Base-by-base conservation (phyloP, 2,888 invertebrate genomes). In the Athripsodes cinereus region DNA sequence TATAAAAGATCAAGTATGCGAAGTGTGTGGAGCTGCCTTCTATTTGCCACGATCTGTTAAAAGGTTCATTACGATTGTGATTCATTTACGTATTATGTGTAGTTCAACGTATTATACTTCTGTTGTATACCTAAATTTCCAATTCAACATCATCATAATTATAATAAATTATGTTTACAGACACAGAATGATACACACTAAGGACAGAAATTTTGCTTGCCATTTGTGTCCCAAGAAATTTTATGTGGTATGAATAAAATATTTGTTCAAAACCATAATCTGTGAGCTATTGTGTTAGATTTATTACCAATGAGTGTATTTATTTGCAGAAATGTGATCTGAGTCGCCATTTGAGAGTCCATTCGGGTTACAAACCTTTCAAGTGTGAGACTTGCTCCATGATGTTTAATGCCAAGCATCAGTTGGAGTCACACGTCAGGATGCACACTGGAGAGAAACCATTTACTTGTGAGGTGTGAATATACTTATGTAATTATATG, bases 151-250 rank as follows among this genome's bases (percentile, higher is more conserved):
- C n/a, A n/a, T n/a, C n/a, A n/a, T n/a, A n/a, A n/a, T n/a, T n/a
- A n/a, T n/a, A n/a, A n/a, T n/a, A n/a, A n/a, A 26, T 26, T 26
- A 26, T 40, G 13, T 3, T 74, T 78, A 35, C 73, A 79, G 79
- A 55, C 79, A 79, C 64, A 78, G 78, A 62, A 68, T 78, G 49
- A 78, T 79, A 60, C 79, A 79, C 56, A 79, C 78, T 68, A 78
- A 78, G 57, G 79, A 78, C 1, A 68, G 79, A 61, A 78, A 78
- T 51, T 79, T 71, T 64, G 69, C 72, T 2, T 79, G 79, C 65
- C 73, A 71, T 65, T 68, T 78, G 40, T 79, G 79, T 63, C 70
- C 71, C 11, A 78, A 78, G 66, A 72, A 72, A 65, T 79, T 79
- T 64, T 77, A 78, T 66, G 78, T 76, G 60, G 79, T 78, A 68